Evolutionary conservation across 2,888 invertebrate genomes (phyloP).

Genomic region (Mythimna albipuncta): DNA sequence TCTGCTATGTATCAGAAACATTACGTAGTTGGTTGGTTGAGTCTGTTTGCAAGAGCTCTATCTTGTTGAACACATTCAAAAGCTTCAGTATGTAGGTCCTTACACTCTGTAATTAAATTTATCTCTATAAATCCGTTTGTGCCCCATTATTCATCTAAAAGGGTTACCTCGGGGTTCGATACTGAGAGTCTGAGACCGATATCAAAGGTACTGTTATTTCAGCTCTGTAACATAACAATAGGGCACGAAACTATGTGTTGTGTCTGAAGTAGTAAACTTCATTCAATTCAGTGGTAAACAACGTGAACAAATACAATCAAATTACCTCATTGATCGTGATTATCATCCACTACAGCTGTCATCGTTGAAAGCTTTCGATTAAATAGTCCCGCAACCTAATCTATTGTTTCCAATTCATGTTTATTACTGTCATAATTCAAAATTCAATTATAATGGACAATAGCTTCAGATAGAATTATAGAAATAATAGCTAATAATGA

Average conservation of each 20-base stretch:
- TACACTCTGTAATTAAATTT: too few relatives aligned
- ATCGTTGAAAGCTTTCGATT: slow-evolving; percentile 23
- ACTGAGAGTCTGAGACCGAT: background rate
- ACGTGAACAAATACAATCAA: slow-evolving; percentile 32
- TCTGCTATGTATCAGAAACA: background rate
- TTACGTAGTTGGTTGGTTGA: background rate
- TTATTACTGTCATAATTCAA: slow-evolving; percentile 51
- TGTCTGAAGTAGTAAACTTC: slow-evolving; percentile 13
- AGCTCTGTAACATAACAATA: background rate
- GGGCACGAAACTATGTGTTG: background rate
- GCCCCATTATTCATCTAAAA: background rate
- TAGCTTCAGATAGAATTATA: slow-evolving; percentile 46
- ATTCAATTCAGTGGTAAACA: slow-evolving; percentile 23
- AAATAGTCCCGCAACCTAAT: slow-evolving; percentile 16
- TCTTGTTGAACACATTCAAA: too few relatives aligned
- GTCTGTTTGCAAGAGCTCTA: too few relatives aligned
- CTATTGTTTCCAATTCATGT: slow-evolving; percentile 45
- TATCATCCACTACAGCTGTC: slow-evolving; percentile 27
- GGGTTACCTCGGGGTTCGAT: slow-evolving; percentile 2
- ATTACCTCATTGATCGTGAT: slow-evolving; percentile 53
- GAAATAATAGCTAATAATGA: slow-evolving; percentile 56
- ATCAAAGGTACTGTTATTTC: background rate
- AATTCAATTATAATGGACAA: slow-evolving; percentile 64
- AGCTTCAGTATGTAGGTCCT: too few relatives aligned
- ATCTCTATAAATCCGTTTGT: too few relatives aligned